Conservation (phyloP, 2,888 invertebrate genomes). For the Himalopsyche tibetana region DNA sequence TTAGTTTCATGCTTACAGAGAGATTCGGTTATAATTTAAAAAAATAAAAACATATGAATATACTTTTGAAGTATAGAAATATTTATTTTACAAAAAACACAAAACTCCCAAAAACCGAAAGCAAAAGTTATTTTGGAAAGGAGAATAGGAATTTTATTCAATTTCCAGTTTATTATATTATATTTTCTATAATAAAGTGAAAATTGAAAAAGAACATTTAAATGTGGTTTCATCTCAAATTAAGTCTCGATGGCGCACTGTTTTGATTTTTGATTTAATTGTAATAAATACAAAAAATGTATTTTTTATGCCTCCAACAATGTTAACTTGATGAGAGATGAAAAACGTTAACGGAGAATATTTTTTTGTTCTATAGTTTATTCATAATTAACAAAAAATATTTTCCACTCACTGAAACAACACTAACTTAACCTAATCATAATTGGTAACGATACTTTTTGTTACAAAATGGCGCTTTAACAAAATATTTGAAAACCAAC, state of each 20-base stretch:
- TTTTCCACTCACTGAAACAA: background rate
- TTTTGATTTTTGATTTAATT: no score
- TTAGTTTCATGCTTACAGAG: no score
- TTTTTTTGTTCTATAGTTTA: background rate
- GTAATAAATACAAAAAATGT: no score
- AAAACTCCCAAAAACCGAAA: background rate
- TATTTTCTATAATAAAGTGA: background rate
- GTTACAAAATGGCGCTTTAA: slow-evolving; percentile 47
- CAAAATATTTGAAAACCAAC: slow-evolving; percentile 56
- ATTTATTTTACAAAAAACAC: no score
- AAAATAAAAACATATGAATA: no score
- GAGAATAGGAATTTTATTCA: background rate
- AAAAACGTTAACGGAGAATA: no score
- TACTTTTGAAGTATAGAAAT: no score
- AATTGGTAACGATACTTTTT: slow-evolving; percentile 65
- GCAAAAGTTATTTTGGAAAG: slow-evolving; percentile 12
- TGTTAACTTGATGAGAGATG: no score
- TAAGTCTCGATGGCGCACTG: no score
- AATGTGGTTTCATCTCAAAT: no score
- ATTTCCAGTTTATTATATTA: background rate
- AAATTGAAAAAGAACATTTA: background rate
- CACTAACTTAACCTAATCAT: background rate
- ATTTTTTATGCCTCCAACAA: no score
- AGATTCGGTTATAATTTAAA: no score
- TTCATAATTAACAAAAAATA: background rate